phyloP scores from a whole-genome alignment of 2,797 vertebrate species.

The Apogon hyalosoma region DNA sequence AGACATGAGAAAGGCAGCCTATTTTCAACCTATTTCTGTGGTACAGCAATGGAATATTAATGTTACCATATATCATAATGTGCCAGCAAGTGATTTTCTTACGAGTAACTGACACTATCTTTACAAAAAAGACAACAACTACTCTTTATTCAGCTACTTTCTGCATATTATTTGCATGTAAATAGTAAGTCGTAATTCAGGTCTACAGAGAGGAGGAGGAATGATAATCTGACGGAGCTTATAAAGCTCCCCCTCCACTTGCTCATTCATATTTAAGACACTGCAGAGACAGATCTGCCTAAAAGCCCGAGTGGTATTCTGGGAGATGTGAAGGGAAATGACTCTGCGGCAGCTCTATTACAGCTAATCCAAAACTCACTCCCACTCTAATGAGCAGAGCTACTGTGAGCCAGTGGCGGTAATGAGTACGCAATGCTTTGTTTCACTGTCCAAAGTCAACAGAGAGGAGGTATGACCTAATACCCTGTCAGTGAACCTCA shows the following conservation, averaged over 20 bases:
- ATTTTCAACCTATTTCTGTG: conserved; percentile 15
- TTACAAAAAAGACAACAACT: conserved; percentile 25
- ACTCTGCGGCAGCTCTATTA: conserved; percentile 47
- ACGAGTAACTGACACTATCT: conserved; percentile 25
- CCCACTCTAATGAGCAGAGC: conserved; percentile 46
- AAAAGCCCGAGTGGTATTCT: conserved; percentile 58
- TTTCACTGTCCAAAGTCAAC: conserved; percentile 25
- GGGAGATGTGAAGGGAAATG: conserved; percentile 50
- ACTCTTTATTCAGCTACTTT: conserved; percentile 44
- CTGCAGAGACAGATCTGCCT: conserved; percentile 61
- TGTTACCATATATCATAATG: conserved; percentile 28
- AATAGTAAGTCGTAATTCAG: conserved; percentile 62
- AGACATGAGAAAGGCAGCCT: background rate
- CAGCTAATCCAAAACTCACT: conserved; percentile 47
- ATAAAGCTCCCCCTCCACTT: conserved; percentile 28
- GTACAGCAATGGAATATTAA: conserved; percentile 32
- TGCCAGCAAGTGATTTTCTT: conserved; percentile 30
- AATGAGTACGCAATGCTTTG: conserved; percentile 37
- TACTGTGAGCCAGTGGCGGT: conserved; percentile 35
- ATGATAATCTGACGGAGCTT: conserved; percentile 46
- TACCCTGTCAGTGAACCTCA: conserved; percentile 19
- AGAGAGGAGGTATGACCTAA: conserved; percentile 14
- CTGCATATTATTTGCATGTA: conserved; percentile 53
- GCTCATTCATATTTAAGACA: conserved; percentile 74
- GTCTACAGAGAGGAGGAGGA: conserved; percentile 34